These are phyloP conservation scores for Perccottus glenii DNA, from an alignment of 2,113 vertebrate species.

Conservation along the genomic window DNA sequence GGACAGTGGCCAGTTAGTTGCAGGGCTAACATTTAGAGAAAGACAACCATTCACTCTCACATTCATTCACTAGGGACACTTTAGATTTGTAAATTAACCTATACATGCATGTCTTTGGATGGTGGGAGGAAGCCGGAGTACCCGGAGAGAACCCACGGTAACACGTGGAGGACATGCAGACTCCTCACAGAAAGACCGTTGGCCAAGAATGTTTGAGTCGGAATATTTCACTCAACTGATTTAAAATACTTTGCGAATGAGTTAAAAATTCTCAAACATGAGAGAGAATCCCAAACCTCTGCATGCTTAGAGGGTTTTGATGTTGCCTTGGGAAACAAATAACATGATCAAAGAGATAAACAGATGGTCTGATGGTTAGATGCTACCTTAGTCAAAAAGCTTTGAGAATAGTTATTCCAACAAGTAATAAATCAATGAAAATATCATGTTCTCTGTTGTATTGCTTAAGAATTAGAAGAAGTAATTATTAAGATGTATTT, in stretches of 20 bases:
- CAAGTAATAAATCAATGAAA: constrained; percentile 9
- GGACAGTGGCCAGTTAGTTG: too few relatives aligned
- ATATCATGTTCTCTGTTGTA: constrained; percentile 25
- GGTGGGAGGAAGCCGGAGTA: too few relatives aligned
- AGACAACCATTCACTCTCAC: too few relatives aligned
- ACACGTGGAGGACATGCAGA: too few relatives aligned
- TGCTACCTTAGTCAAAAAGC: constrained; percentile 38
- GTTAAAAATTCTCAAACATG: constrained; percentile 17
- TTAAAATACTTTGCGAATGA: constrained; percentile 22
- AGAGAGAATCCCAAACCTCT: constrained; percentile 34
- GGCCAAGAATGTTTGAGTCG: too few relatives aligned
- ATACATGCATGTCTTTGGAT: too few relatives aligned
- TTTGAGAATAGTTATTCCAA: constrained; percentile 23
- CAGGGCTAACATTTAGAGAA: too few relatives aligned
- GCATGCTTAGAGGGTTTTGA: constrained; percentile 44
- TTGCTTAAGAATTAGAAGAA: too few relatives aligned
- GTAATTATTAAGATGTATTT: constrained; percentile 24
- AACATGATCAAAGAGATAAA: constrained; percentile 26
- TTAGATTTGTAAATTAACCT: too few relatives aligned
- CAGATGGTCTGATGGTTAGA: constrained; percentile 47
- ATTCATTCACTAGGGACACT: too few relatives aligned
- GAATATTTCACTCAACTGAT: constrained; percentile 17
- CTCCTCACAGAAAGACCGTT: too few relatives aligned
- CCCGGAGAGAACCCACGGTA: too few relatives aligned
- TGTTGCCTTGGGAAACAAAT: constrained; percentile 41